These are phyloP conservation scores for Parochlus steinenii DNA, from an alignment of 2,888 invertebrate species.

Conservation along the genomic window DNA sequence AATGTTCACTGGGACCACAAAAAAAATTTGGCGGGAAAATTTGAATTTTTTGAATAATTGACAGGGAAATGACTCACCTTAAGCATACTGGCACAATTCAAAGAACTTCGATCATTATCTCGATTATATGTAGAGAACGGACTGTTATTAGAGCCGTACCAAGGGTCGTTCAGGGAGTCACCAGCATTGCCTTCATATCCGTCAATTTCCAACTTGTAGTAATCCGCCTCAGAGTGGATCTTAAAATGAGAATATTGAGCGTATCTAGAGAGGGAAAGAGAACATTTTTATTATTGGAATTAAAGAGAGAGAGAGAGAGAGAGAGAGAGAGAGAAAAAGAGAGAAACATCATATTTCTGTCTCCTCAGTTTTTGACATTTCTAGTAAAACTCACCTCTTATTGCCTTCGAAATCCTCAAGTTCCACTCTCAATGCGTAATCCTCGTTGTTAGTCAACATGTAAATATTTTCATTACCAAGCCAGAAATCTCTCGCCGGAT, in stretches of 20 bases:
- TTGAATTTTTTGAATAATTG: neutral
- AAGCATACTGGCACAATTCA: conserved; percentile 85
- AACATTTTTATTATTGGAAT: conserved; percentile 1
- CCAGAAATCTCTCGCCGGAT: conserved; percentile 82
- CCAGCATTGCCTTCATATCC: conserved; percentile 85
- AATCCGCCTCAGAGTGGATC: conserved; percentile 80
- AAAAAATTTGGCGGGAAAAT: neutral
- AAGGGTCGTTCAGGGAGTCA: conserved; percentile 81
- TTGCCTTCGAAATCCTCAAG: conserved; percentile 87
- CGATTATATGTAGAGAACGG: conserved; percentile 87
- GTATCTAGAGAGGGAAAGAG: conserved; percentile 38
- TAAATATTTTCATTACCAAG: conserved; percentile 86
- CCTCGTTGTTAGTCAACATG: conserved; percentile 83
- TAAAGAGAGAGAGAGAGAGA: neutral
- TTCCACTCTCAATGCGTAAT: conserved; percentile 72
- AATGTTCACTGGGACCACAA: too few species aligned
- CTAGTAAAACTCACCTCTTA: conserved; percentile 45
- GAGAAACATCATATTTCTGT: neutral
- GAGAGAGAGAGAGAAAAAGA: neutral
- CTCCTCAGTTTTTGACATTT: neutral
- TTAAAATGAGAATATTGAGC: conserved; percentile 86
- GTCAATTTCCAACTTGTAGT: conserved; percentile 81
- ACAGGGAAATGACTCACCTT: conserved; percentile 31
- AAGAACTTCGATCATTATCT: conserved; percentile 77
- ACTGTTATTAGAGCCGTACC: conserved; percentile 87